Conservation (phyloP, 2,113 vertebrate species). For the Cygnus atratus region DNA sequence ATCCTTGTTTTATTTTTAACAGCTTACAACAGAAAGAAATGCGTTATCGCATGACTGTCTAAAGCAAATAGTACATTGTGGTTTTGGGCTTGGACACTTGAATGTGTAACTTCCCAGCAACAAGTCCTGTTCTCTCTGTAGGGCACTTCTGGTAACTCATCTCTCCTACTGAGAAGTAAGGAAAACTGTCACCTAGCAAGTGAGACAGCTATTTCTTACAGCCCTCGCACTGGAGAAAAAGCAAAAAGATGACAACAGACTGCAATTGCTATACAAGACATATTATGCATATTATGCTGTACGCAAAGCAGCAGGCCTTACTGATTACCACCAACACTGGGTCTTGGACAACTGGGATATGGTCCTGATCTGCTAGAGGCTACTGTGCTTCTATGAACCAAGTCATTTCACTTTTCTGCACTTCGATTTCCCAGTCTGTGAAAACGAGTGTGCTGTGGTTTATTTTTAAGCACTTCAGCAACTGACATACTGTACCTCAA, state of each 20-base stretch:
- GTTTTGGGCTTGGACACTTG: conserved; percentile 58
- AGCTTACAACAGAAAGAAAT: conserved; percentile 32
- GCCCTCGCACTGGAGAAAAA: neutral
- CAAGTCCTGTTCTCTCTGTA: conserved; percentile 15
- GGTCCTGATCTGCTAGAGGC: neutral
- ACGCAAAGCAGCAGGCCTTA: neutral
- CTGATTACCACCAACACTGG: neutral
- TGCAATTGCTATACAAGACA: neutral
- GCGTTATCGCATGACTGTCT: conserved; percentile 49
- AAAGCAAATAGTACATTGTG: conserved; percentile 50
- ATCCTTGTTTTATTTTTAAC: conserved; percentile 60
- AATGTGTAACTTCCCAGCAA: conserved; percentile 59
- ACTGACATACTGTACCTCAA: conserved; percentile 21
- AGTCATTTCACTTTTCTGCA: neutral
- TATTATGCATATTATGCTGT: neutral
- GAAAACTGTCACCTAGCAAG: conserved; percentile 21
- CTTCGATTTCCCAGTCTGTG: neutral
- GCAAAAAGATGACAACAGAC: neutral
- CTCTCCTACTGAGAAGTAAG: conserved; percentile 29
- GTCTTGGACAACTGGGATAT: neutral
- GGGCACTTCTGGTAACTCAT: conserved; percentile 59
- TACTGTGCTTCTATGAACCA: neutral
- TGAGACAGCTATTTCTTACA: neutral
- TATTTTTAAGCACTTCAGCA: conserved; percentile 51
- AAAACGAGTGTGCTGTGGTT: neutral